phyloP scores from a whole-genome alignment of 2,888 invertebrate species.

The Antheraea yamamai region DNA sequence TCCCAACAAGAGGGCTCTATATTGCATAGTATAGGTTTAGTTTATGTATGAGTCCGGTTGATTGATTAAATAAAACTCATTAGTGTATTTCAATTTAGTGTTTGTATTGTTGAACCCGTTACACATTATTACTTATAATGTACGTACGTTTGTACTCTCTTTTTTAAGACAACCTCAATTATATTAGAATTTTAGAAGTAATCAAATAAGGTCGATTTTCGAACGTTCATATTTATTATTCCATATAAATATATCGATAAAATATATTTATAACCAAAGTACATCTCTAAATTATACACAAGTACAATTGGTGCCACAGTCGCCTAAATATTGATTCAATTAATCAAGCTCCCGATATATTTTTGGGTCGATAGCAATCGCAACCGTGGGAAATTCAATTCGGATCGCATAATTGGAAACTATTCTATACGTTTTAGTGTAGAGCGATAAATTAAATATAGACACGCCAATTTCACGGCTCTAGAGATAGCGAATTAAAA shows the following conservation, averaged over 20 bases:
- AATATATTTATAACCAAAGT: not conserved
- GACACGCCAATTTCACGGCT: slow-evolving; percentile 49
- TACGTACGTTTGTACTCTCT: too few relatives aligned
- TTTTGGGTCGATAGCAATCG: slow-evolving; percentile 44
- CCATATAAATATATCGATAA: not conserved
- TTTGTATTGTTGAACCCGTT: too few relatives aligned
- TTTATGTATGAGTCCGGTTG: too few relatives aligned
- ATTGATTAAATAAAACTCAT: too few relatives aligned
- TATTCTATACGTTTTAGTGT: slow-evolving; percentile 46
- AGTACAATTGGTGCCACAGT: slow-evolving; percentile 25
- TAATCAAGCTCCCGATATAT: slow-evolving; percentile 56
- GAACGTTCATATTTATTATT: not conserved
- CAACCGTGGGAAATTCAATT: slow-evolving; percentile 56
- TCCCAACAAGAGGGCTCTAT: too few relatives aligned
- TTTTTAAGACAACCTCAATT: too few relatives aligned
- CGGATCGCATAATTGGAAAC: slow-evolving; percentile 58
- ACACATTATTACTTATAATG: too few relatives aligned
- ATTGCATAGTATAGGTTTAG: too few relatives aligned
- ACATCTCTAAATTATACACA: slow-evolving; percentile 16
- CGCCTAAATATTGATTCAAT: slow-evolving; percentile 58
- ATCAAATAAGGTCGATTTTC: too few relatives aligned
- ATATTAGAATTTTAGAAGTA: too few relatives aligned
- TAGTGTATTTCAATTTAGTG: too few relatives aligned
- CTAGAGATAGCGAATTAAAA: slow-evolving; percentile 27
- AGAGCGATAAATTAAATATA: slow-evolving; percentile 50